A percentile compares a stretch with the other conserved stretches of the same genome.
These are phyloP conservation scores for Cladorhizidae sp. DNA, from an alignment of 37 sponge, comb jelly and placozoan genomes.

Conservation along the genomic window DNA sequence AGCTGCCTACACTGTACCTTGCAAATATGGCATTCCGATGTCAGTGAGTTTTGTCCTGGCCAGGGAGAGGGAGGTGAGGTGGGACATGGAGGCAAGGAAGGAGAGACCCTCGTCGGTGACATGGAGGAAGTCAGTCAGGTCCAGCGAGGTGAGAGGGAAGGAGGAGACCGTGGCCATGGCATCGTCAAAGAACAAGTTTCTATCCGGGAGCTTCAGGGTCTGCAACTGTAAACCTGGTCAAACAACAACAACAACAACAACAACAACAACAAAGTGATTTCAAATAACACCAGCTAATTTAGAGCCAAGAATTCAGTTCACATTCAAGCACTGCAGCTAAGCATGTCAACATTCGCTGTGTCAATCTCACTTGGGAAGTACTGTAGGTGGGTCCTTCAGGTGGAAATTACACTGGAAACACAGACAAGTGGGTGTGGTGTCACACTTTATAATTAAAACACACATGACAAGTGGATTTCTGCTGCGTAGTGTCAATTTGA, in stretches of 20 bases:
- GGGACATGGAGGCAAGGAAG: conserved; percentile 29
- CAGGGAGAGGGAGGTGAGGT: conserved; percentile 36
- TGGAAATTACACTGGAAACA: no score
- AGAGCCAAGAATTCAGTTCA: no score
- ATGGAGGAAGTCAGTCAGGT: conserved; percentile 50
- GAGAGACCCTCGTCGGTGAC: conserved; percentile 51
- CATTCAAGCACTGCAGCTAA: no score
- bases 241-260: not conserved
- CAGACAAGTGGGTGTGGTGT: no score
- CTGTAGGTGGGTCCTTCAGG: no score
- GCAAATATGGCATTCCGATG: conserved; percentile 40
- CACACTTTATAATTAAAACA: no score
- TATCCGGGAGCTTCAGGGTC: conserved; percentile 48
- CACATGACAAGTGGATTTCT: no score
- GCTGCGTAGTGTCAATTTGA: no score
- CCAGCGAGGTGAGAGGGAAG: conserved; percentile 37
- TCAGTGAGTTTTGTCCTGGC: conserved; percentile 61
- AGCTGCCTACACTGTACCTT: conserved; percentile 34
- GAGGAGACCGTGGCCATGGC: conserved; percentile 25
- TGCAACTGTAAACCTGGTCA: conserved; percentile 20
- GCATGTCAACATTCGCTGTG: no score
- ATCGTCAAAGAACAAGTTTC: conserved; percentile 34
- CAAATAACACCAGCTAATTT: no score
- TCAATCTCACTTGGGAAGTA: no score
- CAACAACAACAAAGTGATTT: no score